Evolutionary conservation across 2,797 vertebrate species (phyloP), one percentile per base, ranked within the genome.

Genomic region (Ateles fusciceps): DNA sequence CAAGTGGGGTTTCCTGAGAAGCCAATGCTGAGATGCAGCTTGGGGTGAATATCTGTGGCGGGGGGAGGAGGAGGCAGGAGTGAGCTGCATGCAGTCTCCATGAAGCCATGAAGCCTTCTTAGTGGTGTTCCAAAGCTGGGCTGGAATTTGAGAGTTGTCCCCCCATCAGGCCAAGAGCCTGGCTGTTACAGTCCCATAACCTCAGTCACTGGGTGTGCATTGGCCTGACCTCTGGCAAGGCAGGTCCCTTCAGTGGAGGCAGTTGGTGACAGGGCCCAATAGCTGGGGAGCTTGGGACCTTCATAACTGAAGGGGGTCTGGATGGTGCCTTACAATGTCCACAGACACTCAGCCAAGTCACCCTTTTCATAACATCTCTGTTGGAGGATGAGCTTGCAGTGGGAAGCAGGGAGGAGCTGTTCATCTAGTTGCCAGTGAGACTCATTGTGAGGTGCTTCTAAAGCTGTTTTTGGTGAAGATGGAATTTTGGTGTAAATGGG

Each of bases 101-200:
- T 6, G 14, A 22, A 19, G 55, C 13, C 9, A 3, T 4, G 14
- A 28, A 19, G 46, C 10, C 48, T 75, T 10, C 36, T 4, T 1
- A 5, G 39, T 48, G 28, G n/a, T 10, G 64, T 15, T 50, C n/a
- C 28, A 46, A 55, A 17, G 36, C 81, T 17, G 39, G 48, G 17
- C 1, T 79, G 48, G 17, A 48, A 39, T 33, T 57, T 28, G 33
- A 24, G 52, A 7, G 5, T 22, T 61, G 4, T 46, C 39, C 28
- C 28, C 26, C 19, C 26, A 1, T 4, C 21, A 17, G 1, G 1
- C 17, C 6, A 12, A 59, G 39, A 55, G 50, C n/a, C 19, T 71
- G 50, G n/a, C 14, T 28, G 17, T 30, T 30, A 0, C 1, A 26
- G 7, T 14, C 19, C 7, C 0, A 2, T 75, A 11, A 79, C 30